Evolutionary conservation across 2,888 invertebrate genomes (phyloP), one percentile per base, ranked within the genome.

Genomic region (Nemapogon koenigi): DNA sequence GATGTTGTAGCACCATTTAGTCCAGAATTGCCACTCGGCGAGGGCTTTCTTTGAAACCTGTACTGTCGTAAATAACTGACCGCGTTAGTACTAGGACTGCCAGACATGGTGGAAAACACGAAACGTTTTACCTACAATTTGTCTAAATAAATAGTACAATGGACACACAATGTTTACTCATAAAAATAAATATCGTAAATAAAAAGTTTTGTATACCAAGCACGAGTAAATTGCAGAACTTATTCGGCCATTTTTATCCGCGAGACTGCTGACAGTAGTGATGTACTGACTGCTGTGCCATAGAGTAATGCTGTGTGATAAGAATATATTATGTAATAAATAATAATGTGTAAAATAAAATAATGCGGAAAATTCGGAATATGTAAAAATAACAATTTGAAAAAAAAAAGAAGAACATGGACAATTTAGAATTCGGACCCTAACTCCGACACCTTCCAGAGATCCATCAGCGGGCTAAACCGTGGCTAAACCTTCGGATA

Each of bases 41-140:
- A 51, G 10, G 67, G 72, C 69, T 84, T 86, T 62, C 83, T 86
- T 60, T 87, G 85, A 62, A 86, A 86, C 54, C 87, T 82, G 59
- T 87, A 88, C 57, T 83, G 85, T 52, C 87, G 79, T 49, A 88
- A 71, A 64, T 84, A 81, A 62, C 81, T 84, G 55, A 85, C 66
- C 50, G 83, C 69, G 59, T 79, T 83, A 35, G 83, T 82, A 53
- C 82, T 83, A 50, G 65, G 67, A 50, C 64, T 63, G 51, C 76
- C 69, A 46, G 76, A 72, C 78, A 78, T 78, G 47, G 55, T 65
- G 45, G 30, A 10, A 16, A 31, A 51, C 46, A 44, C 40, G 40
- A 49, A 46, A 47, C 40, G 47, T 42, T 42, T 26, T 32, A 47
- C 48, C 46, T 10, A 14, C 15, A 19, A 4, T 6, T 45, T 52